Evolutionary conservation across 92 coral and sea anemone species (phyloP), one percentile per base, ranked within the genome.

Genomic region (Blastomussa wellsi): DNA sequence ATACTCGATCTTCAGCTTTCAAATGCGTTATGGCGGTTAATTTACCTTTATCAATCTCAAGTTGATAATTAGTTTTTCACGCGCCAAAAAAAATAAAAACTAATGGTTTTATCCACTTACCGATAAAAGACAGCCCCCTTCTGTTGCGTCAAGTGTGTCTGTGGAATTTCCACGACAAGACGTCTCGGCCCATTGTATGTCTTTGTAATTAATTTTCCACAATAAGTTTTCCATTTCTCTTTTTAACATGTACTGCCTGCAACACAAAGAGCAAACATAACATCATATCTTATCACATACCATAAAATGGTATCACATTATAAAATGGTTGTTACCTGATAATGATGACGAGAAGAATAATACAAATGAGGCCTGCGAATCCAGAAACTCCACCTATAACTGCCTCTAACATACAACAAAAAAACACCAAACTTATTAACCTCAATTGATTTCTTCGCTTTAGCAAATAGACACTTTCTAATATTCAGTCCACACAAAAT

Each of bases 201-300:
- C 97, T 62, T 87, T 89, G 79, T 90, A 89, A 69, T 96, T 91
- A n/a, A 96, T 88, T 84, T 89, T 89, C 99, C 99, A 96, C 20
- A 89, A 75, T 47, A 94, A 92, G 68, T 93, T 88, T 29, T 90
- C 94, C 70, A 94, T 78, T 69, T 91, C 96, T 44, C 80, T 85
- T 70, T 94, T 94, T 48, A 94, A 36, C 88, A 89, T 90, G 59
- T 94, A 95, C 64, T 94, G 93, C 53, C 99, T 96, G 51, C 24
- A 62, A 78, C 6, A 0, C 20, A 22, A 44, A 28, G 41, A 29
- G 42, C 14, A 31, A 44, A 51, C 26, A 24, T 22, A 20, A 1
- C 24, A 1, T 52, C 20, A 57, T 8, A 44, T 4, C 26, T 1
- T 13, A 9, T 57, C 29, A 57, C 29, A 57, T 55, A 59, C 13